phyloP scores from a whole-genome alignment of 2,888 invertebrate species.

The Troglohyphantes excavatus region DNA sequence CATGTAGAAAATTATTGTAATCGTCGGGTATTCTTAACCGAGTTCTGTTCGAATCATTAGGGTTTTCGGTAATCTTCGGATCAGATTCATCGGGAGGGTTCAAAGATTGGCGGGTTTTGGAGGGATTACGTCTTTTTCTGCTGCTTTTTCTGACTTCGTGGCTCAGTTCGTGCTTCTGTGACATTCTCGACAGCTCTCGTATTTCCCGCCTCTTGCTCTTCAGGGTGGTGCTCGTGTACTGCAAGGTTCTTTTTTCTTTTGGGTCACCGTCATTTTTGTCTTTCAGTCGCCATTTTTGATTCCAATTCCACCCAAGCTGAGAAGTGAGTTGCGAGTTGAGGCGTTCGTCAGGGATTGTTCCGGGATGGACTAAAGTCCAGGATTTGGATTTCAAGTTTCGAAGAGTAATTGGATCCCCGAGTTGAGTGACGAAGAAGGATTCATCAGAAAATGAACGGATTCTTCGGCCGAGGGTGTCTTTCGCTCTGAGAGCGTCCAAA shows the following conservation, averaged over 20 bases:
- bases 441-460: conserved; percentile 31
- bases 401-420: background rate
- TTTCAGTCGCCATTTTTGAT: conserved; percentile 34
- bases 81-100: background rate
- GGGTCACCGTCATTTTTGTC: background rate
- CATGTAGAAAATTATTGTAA: conserved; percentile 41
- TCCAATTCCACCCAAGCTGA: conserved; percentile 3
- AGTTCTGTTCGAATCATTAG: background rate
- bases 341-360: background rate
- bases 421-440: background rate
- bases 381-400: conserved; percentile 22
- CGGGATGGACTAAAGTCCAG: background rate
- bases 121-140: background rate
- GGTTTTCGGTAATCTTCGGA: background rate
- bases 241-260: conserved; percentile 5
- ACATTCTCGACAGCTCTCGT: conserved; percentile 17
- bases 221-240: conserved; percentile 55
- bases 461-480: conserved; percentile 7
- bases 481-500: conserved; percentile 23
- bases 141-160: conserved; percentile 9
- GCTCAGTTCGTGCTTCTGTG: conserved; percentile 2
- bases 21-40: background rate
- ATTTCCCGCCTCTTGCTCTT: conserved; percentile 44
- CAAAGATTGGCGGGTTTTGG: background rate
- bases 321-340: background rate